Percentiles rank a stretch among this genome's conserved stretches.
These are phyloP conservation scores for Parnassius smintheus DNA, from an alignment of 2,888 invertebrate species.

Conservation along the genomic window DNA sequence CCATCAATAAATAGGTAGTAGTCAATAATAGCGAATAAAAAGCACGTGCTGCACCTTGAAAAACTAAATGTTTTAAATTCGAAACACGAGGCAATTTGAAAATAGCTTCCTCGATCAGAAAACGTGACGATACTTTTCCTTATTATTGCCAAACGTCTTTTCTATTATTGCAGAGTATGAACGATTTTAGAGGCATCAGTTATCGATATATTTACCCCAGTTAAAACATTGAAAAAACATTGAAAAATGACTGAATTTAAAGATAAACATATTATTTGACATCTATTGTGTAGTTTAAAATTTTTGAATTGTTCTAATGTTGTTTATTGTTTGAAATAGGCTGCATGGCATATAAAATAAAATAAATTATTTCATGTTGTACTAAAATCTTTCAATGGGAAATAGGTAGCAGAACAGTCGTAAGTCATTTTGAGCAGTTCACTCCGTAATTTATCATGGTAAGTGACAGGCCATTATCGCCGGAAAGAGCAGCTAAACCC, in stretches of 20 bases:
- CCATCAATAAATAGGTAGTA: too few species aligned
- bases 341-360: too few species aligned
- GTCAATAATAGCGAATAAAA: background rate
- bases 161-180: slow-evolving; percentile 40
- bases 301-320: too few species aligned
- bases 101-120: slow-evolving; percentile 45
- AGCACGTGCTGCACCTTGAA: slow-evolving; percentile 9
- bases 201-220: too few species aligned
- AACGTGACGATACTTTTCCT: slow-evolving; percentile 39
- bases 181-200: background rate
- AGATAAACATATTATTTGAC: too few species aligned
- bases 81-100: slow-evolving; percentile 46
- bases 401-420: background rate
- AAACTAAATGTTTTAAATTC: slow-evolving; percentile 35
- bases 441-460: slow-evolving; percentile 9
- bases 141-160: slow-evolving; percentile 37
- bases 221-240: too few species aligned
- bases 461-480: slow-evolving; percentile 10
- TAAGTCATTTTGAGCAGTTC: too few species aligned
- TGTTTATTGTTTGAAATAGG: too few species aligned
- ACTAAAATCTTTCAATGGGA: too few species aligned
- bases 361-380: too few species aligned
- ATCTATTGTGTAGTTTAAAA: too few species aligned
- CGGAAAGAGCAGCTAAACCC: slow-evolving; percentile 4
- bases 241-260: too few species aligned